A percentile compares a stretch with the other conserved stretches of the same genome.
Evolutionary conservation across 2,113 vertebrate species (phyloP).

Genomic region (Perccottus glenii): DNA sequence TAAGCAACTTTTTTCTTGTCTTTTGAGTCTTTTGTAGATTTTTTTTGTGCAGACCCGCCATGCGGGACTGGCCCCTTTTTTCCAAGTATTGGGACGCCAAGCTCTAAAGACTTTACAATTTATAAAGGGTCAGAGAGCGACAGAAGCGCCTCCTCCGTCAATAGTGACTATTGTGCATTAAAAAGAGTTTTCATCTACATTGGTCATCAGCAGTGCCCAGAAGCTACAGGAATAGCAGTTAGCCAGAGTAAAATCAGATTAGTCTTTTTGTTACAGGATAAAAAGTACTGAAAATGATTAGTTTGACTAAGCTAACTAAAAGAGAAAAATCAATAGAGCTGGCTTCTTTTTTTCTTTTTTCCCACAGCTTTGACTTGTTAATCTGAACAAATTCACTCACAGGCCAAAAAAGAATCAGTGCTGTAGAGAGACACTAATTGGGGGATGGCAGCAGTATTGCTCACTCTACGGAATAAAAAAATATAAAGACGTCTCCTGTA

Average conservation of each 20-base stretch:
- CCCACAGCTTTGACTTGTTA: conserved; percentile 83
- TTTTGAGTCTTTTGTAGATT: conserved; percentile 51
- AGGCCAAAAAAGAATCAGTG: conserved; percentile 42
- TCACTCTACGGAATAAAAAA: conserved; percentile 16
- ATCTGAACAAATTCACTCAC: conserved; percentile 24
- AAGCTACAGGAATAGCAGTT: conserved; percentile 38
- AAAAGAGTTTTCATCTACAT: conserved; percentile 25
- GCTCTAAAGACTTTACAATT: conserved; percentile 79
- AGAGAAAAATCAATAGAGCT: conserved; percentile 77
- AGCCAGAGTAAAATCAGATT: conserved; percentile 23
- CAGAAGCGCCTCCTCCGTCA: conserved; percentile 61
- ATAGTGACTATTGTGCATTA: conserved; percentile 62
- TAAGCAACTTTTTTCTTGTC: conserved; percentile 57
- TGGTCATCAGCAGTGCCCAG: conserved; percentile 40
- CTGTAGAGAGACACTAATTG: conserved; percentile 42
- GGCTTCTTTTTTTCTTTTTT: conserved; percentile 50
- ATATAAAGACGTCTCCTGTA: conserved; percentile 30
- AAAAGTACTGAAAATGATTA: conserved; percentile 44
- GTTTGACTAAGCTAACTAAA: conserved; percentile 32
- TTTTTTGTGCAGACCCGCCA: conserved; percentile 77
- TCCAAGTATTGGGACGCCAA: conserved; percentile 78
- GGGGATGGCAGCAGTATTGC: conserved; percentile 4
- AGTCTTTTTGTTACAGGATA: conserved; percentile 33
- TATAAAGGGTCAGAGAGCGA: conserved; percentile 58
- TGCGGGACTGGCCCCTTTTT: conserved; percentile 69